Conservation (phyloP, 2,797 vertebrate species). For the Scyliorhinus canicula region DNA sequence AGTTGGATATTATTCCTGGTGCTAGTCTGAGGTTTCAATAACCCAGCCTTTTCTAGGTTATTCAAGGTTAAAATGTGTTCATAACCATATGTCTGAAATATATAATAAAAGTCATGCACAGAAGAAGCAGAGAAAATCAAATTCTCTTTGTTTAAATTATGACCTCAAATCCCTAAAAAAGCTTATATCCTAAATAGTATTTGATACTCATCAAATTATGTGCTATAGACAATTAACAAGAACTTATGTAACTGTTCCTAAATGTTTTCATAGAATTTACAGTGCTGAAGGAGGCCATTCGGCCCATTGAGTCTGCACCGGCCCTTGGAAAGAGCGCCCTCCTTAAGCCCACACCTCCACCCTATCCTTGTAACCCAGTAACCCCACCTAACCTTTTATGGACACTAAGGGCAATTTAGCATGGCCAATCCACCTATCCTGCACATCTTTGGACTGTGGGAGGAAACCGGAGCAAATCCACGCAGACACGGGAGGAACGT, state of each 20-base stretch:
- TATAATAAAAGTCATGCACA: not conserved
- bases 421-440: no score
- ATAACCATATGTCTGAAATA: constrained; percentile 82
- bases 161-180: not conserved
- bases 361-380: no score
- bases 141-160: not conserved
- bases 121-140: not conserved
- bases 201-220: not conserved
- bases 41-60: constrained; percentile 86
- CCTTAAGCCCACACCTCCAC: no score
- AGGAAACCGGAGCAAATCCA: no score
- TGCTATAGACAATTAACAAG: not conserved
- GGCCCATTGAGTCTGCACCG: no score
- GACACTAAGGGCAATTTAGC: no score
- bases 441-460: no score
- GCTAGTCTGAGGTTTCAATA: constrained; percentile 72
- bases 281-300: no score
- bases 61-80: constrained; percentile 87
- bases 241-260: not conserved
- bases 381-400: no score
- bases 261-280: no score
- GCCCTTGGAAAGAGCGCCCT: no score
- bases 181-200: not conserved
- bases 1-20: constrained; percentile 87
- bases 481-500: no score